A percentile compares a stretch with the other conserved stretches of the same genome.
Conservation (phyloP, 1,140 invertebrate genomes). For the Protaetia brevitarsis region DNA sequence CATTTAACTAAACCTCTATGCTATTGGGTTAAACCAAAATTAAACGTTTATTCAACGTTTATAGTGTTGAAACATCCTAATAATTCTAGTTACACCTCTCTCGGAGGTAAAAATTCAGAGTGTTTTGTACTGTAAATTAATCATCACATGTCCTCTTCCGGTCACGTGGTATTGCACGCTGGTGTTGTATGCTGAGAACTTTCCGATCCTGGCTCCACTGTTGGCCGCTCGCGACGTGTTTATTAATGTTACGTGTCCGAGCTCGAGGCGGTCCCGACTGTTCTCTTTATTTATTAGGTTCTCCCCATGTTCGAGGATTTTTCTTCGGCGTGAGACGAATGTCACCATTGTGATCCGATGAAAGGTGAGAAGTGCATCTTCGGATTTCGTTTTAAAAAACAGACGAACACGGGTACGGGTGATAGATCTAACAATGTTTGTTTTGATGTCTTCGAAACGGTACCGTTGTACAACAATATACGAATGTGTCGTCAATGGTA, state of each 20-base stretch:
- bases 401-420: not conserved
- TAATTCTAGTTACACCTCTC: too few relatives aligned
- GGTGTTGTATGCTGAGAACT: not conserved
- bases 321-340: not conserved
- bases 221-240: constrained; percentile 2
- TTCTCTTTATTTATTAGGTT: not conserved
- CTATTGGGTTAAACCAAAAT: too few relatives aligned
- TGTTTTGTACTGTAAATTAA: constrained; percentile 5
- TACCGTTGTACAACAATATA: too few relatives aligned
- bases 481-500: too few relatives aligned
- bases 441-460: constrained; percentile 1
- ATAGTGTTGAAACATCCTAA: too few relatives aligned
- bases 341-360: not conserved
- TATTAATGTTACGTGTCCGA: constrained; percentile 4
- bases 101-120: not conserved
- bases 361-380: constrained; percentile 5
- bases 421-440: not conserved
- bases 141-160: not conserved
- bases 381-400: constrained; percentile 5
- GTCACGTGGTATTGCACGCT: not conserved
- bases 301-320: not conserved
- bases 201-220: not conserved
- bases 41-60: too few relatives aligned
- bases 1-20: too few relatives aligned
- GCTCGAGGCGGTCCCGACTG: not conserved